Conservation (phyloP, 1,140 invertebrate genomes). For the Leptoteleia sp. region DNA sequence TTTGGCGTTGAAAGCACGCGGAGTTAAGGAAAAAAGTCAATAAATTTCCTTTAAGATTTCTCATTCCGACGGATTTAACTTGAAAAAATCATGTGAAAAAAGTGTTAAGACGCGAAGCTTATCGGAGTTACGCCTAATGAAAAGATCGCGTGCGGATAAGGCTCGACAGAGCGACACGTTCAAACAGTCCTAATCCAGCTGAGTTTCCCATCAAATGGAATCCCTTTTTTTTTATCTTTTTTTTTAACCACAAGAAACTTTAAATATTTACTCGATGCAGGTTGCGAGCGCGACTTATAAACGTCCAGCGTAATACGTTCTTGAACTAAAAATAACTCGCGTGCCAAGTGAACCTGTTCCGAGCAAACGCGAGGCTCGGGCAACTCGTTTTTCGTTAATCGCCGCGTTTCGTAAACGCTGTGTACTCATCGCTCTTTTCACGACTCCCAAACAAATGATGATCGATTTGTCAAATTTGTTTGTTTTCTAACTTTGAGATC, state of each 20-base stretch:
- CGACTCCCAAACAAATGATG: conserved; percentile 20
- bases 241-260: conserved; percentile 16
- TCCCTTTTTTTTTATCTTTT: conserved; percentile 16
- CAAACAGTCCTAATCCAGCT: conserved; percentile 40
- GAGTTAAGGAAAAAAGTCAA: too few species aligned
- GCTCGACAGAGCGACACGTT: conserved; percentile 18
- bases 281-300: conserved; percentile 44
- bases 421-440: too few species aligned
- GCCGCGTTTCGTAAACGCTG: conserved; percentile 8
- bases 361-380: conserved; percentile 1
- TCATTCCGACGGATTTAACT: conserved; percentile 32
- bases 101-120: conserved; percentile 12
- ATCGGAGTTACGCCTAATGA: conserved; percentile 23
- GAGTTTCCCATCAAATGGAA: conserved; percentile 38
- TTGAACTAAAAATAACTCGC: conserved; percentile 62
- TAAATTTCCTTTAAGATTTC: background rate
- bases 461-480: conserved; percentile 11
- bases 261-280: conserved; percentile 43
- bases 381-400: conserved; percentile 39
- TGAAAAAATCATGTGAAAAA: conserved; percentile 17
- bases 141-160: conserved; percentile 34
- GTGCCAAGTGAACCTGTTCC: conserved; percentile 49
- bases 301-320: conserved; percentile 38
- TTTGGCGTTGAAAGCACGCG: background rate
- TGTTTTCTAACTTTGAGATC: too few species aligned